Evolutionary conservation across 2,888 invertebrate species (phyloP).

Genomic region (Scelioninae gen. 1): DNA sequence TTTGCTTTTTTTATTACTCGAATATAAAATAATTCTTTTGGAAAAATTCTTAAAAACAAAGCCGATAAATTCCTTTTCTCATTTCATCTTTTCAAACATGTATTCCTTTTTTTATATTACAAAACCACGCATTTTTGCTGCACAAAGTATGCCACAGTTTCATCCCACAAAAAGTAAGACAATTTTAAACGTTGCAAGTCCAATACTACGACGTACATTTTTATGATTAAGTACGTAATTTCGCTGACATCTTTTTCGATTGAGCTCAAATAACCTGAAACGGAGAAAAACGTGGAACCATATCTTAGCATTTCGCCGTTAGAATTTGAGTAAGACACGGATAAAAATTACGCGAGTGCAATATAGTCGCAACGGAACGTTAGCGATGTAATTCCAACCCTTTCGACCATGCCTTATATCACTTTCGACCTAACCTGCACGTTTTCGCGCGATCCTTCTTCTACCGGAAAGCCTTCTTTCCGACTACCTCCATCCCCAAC

Average conservation of each 20-base stretch:
- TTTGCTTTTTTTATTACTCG: no score
- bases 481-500: conserved; percentile 1
- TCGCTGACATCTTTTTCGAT: conserved; percentile 62
- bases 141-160: conserved; percentile 12
- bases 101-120: not conserved
- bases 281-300: conserved; percentile 34
- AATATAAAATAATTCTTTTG: no score
- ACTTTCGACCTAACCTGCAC: conserved; percentile 66
- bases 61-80: not conserved
- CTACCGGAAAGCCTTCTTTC: conserved; percentile 52
- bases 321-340: conserved; percentile 65
- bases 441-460: conserved; percentile 65
- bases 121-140: conserved; percentile 3
- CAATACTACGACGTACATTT: conserved; percentile 23
- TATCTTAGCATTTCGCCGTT: conserved; percentile 49
- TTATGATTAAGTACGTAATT: conserved; percentile 67
- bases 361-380: conserved; percentile 64
- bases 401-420: conserved; percentile 66
- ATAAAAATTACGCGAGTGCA: conserved; percentile 61
- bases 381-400: conserved; percentile 67
- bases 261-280: conserved; percentile 54
- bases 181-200: conserved; percentile 43
- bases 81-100: conserved; percentile 2
- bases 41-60: not conserved
- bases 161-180: conserved; percentile 55